Percentiles rank a stretch among this genome's conserved stretches.
Evolutionary conservation across 2,888 invertebrate species (phyloP).

Genomic region (Apomyelois bistriatella): DNA sequence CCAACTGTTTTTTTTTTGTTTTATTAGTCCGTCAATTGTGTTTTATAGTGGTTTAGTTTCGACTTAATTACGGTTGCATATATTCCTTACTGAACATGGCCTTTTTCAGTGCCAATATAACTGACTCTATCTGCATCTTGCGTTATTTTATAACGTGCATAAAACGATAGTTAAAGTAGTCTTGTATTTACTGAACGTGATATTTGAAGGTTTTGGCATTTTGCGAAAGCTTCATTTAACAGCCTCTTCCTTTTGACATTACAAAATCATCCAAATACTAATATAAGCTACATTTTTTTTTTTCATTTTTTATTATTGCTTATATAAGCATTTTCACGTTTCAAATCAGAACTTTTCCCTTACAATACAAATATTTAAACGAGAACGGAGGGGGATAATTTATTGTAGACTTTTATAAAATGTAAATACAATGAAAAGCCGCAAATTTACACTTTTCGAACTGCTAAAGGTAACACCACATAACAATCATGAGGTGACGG

Average conservation of each 20-base stretch:
- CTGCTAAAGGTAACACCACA: conserved; percentile 55
- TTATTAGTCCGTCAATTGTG: not conserved
- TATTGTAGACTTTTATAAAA: conserved; percentile 47
- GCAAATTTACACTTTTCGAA: conserved; percentile 37
- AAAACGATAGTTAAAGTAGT: not conserved
- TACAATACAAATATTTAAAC: conserved; percentile 47
- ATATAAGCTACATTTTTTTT: conserved; percentile 43
- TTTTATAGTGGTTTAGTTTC: too few relatives aligned
- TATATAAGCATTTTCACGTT: conserved; percentile 46
- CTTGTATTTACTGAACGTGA: too few relatives aligned
- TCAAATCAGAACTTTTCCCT: conserved; percentile 49
- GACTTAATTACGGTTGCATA: too few relatives aligned
- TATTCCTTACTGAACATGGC: too few relatives aligned
- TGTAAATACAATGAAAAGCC: conserved; percentile 43
- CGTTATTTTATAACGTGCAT: not conserved
- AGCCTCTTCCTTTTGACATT: conserved; percentile 13
- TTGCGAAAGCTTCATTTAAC: not conserved
- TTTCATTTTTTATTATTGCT: conserved; percentile 45
- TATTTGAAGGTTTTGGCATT: not conserved
- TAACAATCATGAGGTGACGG: conserved; percentile 36
- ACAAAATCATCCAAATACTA: conserved; percentile 43
- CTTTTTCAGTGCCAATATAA: too few relatives aligned
- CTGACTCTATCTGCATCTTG: too few relatives aligned
- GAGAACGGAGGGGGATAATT: conserved; percentile 45
- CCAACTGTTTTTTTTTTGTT: not conserved